Evolutionary conservation across 2,888 invertebrate species (phyloP).

Genomic region (Pteria penguin): DNA sequence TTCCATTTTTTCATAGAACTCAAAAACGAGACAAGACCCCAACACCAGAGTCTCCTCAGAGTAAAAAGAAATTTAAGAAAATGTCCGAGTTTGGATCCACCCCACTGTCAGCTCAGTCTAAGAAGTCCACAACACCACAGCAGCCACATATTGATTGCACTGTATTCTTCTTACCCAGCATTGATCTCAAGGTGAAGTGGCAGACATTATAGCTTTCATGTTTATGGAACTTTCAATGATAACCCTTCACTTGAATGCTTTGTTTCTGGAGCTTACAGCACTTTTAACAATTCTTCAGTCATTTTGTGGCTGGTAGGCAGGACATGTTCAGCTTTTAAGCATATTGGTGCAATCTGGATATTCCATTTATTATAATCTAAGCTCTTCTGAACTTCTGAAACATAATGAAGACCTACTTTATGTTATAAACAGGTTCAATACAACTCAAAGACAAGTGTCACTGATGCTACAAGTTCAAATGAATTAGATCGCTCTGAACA

Average conservation of each 20-base stretch:
- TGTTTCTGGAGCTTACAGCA: too few relatives aligned
- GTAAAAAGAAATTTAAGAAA: constrained; percentile 55
- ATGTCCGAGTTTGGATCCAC: constrained; percentile 53
- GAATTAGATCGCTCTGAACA: constrained; percentile 9
- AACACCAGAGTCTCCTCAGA: constrained; percentile 35
- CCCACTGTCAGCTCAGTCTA: constrained; percentile 40
- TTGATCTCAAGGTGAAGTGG: constrained; percentile 78
- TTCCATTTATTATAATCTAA: too few relatives aligned
- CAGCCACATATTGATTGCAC: constrained; percentile 70
- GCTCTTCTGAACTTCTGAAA: too few relatives aligned
- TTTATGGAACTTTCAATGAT: too few relatives aligned
- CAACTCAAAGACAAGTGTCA: constrained; percentile 74
- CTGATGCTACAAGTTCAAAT: constrained; percentile 1
- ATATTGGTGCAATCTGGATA: too few relatives aligned
- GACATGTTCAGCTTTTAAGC: too few relatives aligned
- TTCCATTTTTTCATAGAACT: too few relatives aligned
- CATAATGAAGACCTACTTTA: too few relatives aligned
- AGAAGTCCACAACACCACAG: constrained; percentile 46
- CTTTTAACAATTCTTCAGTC: too few relatives aligned
- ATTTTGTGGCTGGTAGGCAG: too few relatives aligned
- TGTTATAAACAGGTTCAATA: constrained; percentile 78
- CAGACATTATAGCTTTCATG: too few relatives aligned
- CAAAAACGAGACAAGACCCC: constrained; percentile 61
- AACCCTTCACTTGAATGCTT: too few relatives aligned
- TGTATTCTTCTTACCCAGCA: constrained; percentile 79